Conservation (phyloP, 2,797 vertebrate species). For the Hafferia zeledoni region DNA sequence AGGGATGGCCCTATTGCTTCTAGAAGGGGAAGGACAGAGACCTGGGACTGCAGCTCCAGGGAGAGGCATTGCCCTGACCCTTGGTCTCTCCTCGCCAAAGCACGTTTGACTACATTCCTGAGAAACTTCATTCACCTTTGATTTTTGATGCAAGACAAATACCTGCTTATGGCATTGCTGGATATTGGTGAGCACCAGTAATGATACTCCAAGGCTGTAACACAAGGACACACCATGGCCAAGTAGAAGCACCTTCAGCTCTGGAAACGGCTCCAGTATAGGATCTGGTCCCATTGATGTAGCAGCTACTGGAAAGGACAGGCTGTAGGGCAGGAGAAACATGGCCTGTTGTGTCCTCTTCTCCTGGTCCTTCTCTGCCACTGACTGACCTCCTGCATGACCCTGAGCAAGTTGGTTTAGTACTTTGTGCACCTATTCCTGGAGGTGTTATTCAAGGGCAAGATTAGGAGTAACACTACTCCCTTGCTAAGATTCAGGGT, state of each 20-base stretch:
- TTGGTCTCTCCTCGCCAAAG: neutral
- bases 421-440: neutral
- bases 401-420: neutral
- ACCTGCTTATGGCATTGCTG: neutral
- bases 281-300: rapidly evolving
- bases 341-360: neutral
- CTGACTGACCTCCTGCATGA: rapidly evolving
- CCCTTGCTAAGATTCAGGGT: neutral
- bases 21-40: neutral
- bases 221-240: neutral
- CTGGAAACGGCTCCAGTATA: neutral
- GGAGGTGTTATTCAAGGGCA: neutral
- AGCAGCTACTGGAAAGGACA: neutral
- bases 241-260: neutral
- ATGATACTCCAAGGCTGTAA: neutral
- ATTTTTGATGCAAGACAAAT: neutral
- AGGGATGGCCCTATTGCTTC: rapidly evolving
- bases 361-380: neutral
- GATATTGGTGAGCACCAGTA: rapidly evolving
- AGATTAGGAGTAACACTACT: neutral
- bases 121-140: neutral
- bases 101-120: neutral
- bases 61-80: neutral
- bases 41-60: neutral
- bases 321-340: neutral